phyloP scores from a whole-genome alignment of 1,140 invertebrate species.

The Phthorimaea operculella region DNA sequence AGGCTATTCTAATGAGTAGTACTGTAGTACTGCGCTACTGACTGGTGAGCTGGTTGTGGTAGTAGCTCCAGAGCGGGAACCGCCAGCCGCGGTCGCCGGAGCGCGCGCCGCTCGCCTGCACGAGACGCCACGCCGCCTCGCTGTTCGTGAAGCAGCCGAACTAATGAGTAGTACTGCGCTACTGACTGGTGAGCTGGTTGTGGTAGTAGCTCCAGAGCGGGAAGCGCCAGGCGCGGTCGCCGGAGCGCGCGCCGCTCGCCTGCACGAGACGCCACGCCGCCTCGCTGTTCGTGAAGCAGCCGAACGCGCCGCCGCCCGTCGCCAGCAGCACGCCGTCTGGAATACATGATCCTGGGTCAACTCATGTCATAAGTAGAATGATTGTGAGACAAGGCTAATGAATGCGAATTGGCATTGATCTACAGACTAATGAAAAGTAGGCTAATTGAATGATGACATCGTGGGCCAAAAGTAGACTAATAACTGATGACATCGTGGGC shows the following conservation, averaged over 20 bases:
- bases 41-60: constrained; percentile 76
- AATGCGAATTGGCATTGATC: too few species aligned
- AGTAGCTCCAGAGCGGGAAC: constrained; percentile 86
- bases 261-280: constrained; percentile 71
- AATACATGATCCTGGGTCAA: constrained; percentile 22
- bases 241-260: constrained; percentile 75
- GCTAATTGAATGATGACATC: too few species aligned
- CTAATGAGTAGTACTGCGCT: too few species aligned
- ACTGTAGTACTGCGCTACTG: too few species aligned
- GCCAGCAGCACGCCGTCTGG: constrained; percentile 81
- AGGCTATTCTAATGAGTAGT: too few species aligned
- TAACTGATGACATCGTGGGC: too few species aligned
- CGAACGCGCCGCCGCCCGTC: constrained; percentile 81
- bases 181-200: constrained; percentile 72
- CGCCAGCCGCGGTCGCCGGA: constrained; percentile 91
- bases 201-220: constrained; percentile 85
- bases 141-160: constrained; percentile 82
- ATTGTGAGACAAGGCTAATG: too few species aligned
- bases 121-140: constrained; percentile 68
- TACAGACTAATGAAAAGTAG: too few species aligned
- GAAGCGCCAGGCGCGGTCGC: constrained; percentile 90
- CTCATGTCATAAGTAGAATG: too few species aligned
- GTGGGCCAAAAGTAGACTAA: too few species aligned
- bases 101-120: constrained; percentile 73
- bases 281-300: constrained; percentile 78